phyloP scores from a whole-genome alignment of 2,888 invertebrate species.

The Hipparchia sbordonii region DNA sequence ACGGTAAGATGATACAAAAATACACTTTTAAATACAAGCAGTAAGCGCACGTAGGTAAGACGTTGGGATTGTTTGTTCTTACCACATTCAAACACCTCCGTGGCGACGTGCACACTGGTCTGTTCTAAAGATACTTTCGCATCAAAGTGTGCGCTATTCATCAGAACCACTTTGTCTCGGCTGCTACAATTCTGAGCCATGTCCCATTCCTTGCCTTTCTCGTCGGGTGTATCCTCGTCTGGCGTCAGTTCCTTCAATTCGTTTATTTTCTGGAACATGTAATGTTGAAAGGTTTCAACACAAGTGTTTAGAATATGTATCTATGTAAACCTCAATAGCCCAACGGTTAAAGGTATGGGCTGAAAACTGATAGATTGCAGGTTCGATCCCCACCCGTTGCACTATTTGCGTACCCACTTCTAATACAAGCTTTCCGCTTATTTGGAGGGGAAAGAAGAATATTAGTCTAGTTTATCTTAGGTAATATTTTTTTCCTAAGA shows the following conservation, averaged over 20 bases:
- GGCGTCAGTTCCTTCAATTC: constrained; percentile 57
- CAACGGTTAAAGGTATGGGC: too few species aligned
- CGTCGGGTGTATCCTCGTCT: constrained; percentile 43
- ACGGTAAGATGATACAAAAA: constrained; percentile 2
- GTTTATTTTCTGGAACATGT: constrained; percentile 56
- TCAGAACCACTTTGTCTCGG: constrained; percentile 55
- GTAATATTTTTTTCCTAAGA: too few species aligned
- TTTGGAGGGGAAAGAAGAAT: too few species aligned
- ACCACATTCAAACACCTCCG: constrained; percentile 73
- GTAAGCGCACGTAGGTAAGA: background rate
- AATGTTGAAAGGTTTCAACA: constrained; percentile 30
- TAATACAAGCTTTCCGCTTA: too few species aligned
- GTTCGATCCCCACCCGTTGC: too few species aligned
- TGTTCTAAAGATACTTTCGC: constrained; percentile 62
- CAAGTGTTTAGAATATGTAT: background rate
- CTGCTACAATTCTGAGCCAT: constrained; percentile 57
- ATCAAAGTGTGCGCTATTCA: constrained; percentile 61
- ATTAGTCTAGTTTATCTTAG: too few species aligned
- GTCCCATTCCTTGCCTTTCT: constrained; percentile 45
- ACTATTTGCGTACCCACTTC: too few species aligned
- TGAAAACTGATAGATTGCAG: too few species aligned
- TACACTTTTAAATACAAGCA: constrained; percentile 5
- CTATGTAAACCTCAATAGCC: too few species aligned
- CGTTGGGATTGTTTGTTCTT: constrained; percentile 37
- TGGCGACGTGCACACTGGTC: constrained; percentile 66